Percentiles rank a stretch among this genome's conserved stretches.
These are phyloP conservation scores for Cathartes aura DNA, from an alignment of 2,113 vertebrate species.

Conservation along the genomic window DNA sequence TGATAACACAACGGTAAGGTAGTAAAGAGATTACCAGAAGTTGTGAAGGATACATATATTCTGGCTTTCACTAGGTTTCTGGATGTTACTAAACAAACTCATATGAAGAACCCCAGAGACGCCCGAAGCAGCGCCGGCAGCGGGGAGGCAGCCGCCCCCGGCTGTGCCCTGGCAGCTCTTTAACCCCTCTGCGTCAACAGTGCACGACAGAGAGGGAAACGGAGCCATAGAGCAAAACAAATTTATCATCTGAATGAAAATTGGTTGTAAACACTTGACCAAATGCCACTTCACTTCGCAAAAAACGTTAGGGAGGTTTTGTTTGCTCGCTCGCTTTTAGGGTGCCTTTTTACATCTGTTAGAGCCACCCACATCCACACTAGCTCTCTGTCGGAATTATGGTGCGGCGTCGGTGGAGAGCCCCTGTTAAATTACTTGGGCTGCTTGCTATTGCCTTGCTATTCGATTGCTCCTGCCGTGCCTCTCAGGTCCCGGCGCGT, in stretches of 20 bases:
- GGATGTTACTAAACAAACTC: not conserved
- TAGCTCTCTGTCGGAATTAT: no score
- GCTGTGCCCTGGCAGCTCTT: not conserved
- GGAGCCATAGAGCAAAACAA: not conserved
- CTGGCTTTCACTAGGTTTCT: not conserved
- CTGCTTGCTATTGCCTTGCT: not conserved
- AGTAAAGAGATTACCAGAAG: fast-evolving
- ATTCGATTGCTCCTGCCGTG: not conserved
- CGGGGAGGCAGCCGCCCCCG: fast-evolving
- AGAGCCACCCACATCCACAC: not conserved
- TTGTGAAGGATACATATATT: not conserved
- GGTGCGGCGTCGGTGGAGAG: no score
- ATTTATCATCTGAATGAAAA: not conserved
- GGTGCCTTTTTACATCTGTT: not conserved
- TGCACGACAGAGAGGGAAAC: not conserved
- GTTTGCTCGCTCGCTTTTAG: not conserved
- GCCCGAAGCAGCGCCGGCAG: not conserved
- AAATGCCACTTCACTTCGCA: fast-evolving
- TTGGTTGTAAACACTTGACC: not conserved
- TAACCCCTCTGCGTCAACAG: not conserved
- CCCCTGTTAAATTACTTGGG: not conserved
- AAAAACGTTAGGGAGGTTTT: not conserved
- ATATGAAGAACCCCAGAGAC: not conserved
- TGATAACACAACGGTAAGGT: not conserved
- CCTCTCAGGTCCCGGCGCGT: not conserved